A percentile compares a stretch with the other conserved stretches of the same genome.
phyloP scores from a whole-genome alignment of 2,113 vertebrate species.

The Glaucomys volans region DNA sequence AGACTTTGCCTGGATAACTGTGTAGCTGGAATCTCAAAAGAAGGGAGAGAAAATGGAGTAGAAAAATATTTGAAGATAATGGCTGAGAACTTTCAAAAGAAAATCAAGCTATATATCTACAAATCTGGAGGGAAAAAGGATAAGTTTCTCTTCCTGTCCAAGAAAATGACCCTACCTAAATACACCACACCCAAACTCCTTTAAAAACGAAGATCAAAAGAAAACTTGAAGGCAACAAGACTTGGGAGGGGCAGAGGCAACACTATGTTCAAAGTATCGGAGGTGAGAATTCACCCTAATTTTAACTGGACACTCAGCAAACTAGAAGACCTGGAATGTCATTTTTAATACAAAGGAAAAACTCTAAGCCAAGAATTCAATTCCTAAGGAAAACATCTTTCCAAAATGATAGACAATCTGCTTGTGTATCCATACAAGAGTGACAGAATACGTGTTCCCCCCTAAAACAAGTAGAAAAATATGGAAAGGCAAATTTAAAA shows the following conservation, averaged over 20 bases:
- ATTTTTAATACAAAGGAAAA: background rate
- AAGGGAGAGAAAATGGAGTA: background rate
- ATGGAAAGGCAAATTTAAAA: background rate
- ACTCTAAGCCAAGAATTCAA: background rate
- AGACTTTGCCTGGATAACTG: background rate
- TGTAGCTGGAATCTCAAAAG: background rate
- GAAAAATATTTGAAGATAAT: background rate
- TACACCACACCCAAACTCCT: background rate
- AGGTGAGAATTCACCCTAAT: background rate
- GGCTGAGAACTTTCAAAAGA: background rate
- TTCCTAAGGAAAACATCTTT: background rate
- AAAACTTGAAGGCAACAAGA: background rate
- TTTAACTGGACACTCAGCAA: background rate
- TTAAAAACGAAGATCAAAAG: background rate
- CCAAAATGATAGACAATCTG: background rate
- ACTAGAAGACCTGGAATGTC: background rate
- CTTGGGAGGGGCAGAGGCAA: background rate
- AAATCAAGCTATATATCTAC: background rate
- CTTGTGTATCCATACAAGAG: background rate
- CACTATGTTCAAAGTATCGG: background rate
- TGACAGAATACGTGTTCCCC: background rate
- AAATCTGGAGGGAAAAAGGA: background rate
- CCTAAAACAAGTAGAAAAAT: background rate
- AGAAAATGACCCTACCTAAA: background rate
- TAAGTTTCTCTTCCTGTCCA: background rate